Evolutionary conservation across 2,113 vertebrate genomes (phyloP).

Genomic region (Onychostruthus taczanowskii): DNA sequence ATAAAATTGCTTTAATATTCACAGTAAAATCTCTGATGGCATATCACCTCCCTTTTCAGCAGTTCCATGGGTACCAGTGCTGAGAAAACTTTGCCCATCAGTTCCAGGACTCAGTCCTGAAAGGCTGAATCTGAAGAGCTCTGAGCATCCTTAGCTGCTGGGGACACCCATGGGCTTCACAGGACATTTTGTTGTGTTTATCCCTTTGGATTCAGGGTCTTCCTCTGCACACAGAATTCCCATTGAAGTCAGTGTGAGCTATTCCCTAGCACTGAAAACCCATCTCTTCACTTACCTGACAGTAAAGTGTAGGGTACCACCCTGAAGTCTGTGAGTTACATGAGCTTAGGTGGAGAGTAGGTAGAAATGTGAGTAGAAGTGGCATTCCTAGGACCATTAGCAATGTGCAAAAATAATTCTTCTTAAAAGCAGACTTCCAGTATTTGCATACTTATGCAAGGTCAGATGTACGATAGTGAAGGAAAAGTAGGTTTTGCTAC

Average conservation of each 20-base stretch:
- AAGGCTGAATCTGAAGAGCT: not conserved
- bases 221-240: not conserved
- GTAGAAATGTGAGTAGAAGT: not conserved
- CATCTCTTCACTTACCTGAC: not conserved
- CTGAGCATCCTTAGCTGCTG: not conserved
- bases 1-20: not conserved
- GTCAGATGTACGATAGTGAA: not conserved
- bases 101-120: not conserved
- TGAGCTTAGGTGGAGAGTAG: not conserved
- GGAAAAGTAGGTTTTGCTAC: not conserved
- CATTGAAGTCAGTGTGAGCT: not conserved
- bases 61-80: not conserved
- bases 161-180: rapidly evolving
- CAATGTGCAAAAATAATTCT: not conserved
- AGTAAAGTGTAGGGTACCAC: not conserved
- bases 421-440: not conserved
- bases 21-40: not conserved
- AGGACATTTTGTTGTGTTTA: not conserved
- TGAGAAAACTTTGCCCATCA: not conserved
- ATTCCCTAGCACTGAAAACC: not conserved
- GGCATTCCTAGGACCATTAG: not conserved
- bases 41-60: not conserved
- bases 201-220: not conserved
- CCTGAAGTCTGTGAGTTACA: not conserved
- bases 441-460: not conserved